Percentiles rank a stretch among this genome's conserved stretches.
These are phyloP conservation scores for Oconnorella tubifera DNA, from an alignment of 2,888 invertebrate species.

Conservation along the genomic window DNA sequence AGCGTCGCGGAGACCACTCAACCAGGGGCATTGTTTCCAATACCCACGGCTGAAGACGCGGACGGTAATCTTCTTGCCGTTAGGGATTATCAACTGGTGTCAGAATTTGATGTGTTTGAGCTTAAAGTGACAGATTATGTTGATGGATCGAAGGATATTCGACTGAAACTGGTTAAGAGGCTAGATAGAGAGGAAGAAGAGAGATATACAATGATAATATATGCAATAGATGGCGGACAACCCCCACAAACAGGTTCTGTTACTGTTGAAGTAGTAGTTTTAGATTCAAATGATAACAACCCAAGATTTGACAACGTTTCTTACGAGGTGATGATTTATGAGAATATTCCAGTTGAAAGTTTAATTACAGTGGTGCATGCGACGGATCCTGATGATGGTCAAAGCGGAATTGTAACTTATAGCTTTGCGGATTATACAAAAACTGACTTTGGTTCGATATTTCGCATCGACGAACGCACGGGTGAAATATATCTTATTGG, in stretches of 20 bases:
- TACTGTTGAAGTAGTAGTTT: slow-evolving; percentile 72
- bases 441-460: slow-evolving; percentile 19
- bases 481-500: slow-evolving; percentile 30
- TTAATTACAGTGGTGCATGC: slow-evolving; percentile 60
- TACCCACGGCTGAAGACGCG: slow-evolving; percentile 22
- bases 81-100: slow-evolving; percentile 67
- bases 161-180: slow-evolving; percentile 86
- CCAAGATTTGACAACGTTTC: slow-evolving; percentile 64
- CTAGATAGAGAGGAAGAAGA: slow-evolving; percentile 67
- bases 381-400: slow-evolving; percentile 77
- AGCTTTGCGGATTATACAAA: slow-evolving; percentile 24
- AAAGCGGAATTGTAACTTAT: slow-evolving; percentile 73
- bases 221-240: slow-evolving; percentile 59
- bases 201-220: slow-evolving; percentile 43
- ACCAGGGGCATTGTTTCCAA: slow-evolving; percentile 10
- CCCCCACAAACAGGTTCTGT: slow-evolving; percentile 42
- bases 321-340: slow-evolving; percentile 73
- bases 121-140: slow-evolving; percentile 17
- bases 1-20: slow-evolving; percentile 18
- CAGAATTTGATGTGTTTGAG: slow-evolving; percentile 64
- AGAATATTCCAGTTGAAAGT: slow-evolving; percentile 85
- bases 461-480: slow-evolving; percentile 24
- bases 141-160: slow-evolving; percentile 69
- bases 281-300: slow-evolving; percentile 91
- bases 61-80: slow-evolving; percentile 69